Conservation (phyloP, 2,797 vertebrate genomes). For the Sandelia bainsii region DNA sequence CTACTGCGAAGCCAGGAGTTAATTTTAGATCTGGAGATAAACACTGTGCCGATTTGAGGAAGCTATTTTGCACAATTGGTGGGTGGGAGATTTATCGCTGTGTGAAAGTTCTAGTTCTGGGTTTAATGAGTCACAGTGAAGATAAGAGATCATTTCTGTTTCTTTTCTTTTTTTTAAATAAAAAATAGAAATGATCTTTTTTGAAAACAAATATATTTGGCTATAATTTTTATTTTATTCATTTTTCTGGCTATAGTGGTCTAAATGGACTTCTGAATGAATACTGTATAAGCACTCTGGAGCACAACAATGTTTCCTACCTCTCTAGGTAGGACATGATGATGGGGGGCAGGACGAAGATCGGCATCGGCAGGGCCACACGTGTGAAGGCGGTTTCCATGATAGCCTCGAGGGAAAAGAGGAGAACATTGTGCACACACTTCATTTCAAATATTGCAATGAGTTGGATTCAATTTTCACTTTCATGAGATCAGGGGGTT, state of each 20-base stretch:
- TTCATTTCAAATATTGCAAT: conserved; percentile 52
- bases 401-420: conserved; percentile 87
- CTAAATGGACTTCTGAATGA: background rate
- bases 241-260: background rate
- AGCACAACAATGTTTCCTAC: conserved; percentile 66
- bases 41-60: conserved; percentile 36
- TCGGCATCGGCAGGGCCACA: conserved; percentile 96
- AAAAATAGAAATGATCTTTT: background rate
- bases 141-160: background rate
- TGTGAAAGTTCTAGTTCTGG: conserved; percentile 15
- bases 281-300: conserved; percentile 12
- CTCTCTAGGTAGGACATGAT: conserved; percentile 87
- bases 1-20: conserved; percentile 34
- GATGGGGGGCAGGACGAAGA: conserved; percentile 96
- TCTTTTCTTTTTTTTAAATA: background rate
- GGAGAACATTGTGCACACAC: conserved; percentile 64
- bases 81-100: conserved; percentile 39
- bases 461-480: conserved; percentile 53
- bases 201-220: background rate
- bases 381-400: conserved; percentile 95
- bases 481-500: conserved; percentile 44
- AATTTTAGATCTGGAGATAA: conserved; percentile 58
- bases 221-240: background rate
- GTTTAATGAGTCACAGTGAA: conserved; percentile 35
- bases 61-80: conserved; percentile 44